phyloP scores from a whole-genome alignment of 2,797 vertebrate genomes.

The Stomatorhinus walkeri region DNA sequence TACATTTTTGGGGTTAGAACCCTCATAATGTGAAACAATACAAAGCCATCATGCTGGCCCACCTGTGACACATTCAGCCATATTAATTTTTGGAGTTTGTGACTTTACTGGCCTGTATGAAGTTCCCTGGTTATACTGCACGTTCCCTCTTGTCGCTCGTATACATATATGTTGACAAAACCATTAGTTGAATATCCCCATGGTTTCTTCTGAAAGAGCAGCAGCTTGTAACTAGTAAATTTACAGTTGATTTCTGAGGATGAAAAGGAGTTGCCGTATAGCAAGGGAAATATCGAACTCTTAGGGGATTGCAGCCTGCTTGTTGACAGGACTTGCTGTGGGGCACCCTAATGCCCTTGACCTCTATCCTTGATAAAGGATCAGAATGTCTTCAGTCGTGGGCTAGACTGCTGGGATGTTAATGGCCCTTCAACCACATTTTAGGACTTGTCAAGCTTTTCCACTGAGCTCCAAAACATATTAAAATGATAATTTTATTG shows the following conservation, averaged over 20 bases:
- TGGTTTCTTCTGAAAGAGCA: background rate
- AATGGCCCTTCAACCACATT: background rate
- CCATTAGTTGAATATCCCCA: background rate
- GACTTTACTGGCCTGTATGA: background rate
- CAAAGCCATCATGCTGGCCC: background rate
- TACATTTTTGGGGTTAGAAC: background rate
- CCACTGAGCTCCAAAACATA: background rate
- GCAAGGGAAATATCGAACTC: background rate
- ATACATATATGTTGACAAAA: background rate
- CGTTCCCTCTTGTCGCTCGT: background rate
- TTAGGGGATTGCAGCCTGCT: background rate
- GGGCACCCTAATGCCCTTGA: background rate
- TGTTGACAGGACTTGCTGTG: background rate
- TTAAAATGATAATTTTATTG: background rate
- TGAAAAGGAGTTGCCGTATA: background rate
- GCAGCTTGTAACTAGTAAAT: background rate
- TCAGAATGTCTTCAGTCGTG: background rate
- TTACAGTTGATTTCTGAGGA: background rate
- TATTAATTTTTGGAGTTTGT: background rate
- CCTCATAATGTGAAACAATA: background rate
- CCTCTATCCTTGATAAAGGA: background rate
- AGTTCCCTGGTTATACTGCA: background rate
- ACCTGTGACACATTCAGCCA: background rate
- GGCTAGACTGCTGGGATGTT: background rate
- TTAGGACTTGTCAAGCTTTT: background rate